Base-by-base conservation (phyloP, 2,113 vertebrate genomes). In the Lynx canadensis region DNA sequence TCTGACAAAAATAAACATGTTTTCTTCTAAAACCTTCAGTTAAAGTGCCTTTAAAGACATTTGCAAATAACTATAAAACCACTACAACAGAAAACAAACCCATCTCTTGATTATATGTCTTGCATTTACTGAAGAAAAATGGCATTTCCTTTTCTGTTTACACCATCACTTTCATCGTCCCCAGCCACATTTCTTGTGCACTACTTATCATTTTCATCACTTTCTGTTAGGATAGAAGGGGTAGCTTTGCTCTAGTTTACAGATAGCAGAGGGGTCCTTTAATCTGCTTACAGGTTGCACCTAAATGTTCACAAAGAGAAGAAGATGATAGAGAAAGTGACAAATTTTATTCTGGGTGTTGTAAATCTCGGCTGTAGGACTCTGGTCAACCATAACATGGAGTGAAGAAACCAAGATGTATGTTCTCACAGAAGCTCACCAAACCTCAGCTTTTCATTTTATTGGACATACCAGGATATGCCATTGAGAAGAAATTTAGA, bases 181-280 rank as follows among this genome's bases (percentile, higher is more conserved):
- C 15, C 45, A 92, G 50, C 16, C 38, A 57, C 38, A 57, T 91
- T 93, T 94, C 83, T 81, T 38, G 31, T 3, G 52, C 2, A 73
- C 18, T 71, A 23, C 6, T 76, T 84, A 76, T 82, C 55, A 55
- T 95, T 96, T 92, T 96, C 85, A 95, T 73, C 94, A 94, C 33
- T 95, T 96, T 92, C 48, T 76, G 13, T 41, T 87, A 91, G 23
- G 29, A 89, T 65, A 63, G 80, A 91, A 89, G 89, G 7, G 55
- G 25, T 38, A 48, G 3, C 7, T 83, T 65, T 96, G 73, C 14
- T 92, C 29, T 87, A 71, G 29, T 27, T 80, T 95, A 86, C 55
- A 94, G 41, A 83, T 12, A 90, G 13, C 29, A 95, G 63, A 87
- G 36, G 38, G 0, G 6, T 31, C 66, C 52, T 91, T 95, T 92